Evolutionary conservation across 2,888 invertebrate genomes (phyloP), one percentile per base, ranked within the genome.

Genomic region (Villa cingulata): DNA sequence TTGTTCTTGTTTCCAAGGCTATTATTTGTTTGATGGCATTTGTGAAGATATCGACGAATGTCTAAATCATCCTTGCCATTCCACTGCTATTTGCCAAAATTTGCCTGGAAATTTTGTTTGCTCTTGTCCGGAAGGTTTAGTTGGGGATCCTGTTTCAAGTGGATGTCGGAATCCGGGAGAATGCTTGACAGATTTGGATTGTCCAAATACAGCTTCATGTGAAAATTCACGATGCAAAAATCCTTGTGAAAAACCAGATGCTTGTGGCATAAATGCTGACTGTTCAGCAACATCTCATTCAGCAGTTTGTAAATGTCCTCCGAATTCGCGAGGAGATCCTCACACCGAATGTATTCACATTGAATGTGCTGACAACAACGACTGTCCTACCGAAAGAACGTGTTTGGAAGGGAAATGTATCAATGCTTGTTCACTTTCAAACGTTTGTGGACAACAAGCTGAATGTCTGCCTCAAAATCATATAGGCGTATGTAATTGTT

Each of bases 11-110:
- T 74, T 80, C 57, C 68, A 76, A 45, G 91, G 91, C 36, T 91
- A 81, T 61, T 72, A 78, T 48, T 68, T 86, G 40, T 60, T 68
- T 29, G 77, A 77, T 43, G 80, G 78, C 46, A 72, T 74, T 46
- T 91, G 91, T 60, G 74, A 78, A 56, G 90, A 91, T 66, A 71
- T 87, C 42, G 77, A 92, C 58, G 91, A 91, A 70, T 92, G 92
- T 58, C 56, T 72, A 19, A 70, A 73, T 15, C 79, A 79, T 55
- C 89, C 90, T 38, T 92, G 91, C 58, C 87, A 89, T 57, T 62
- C 76, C 27, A 79, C 85, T 51, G 85, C 90, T 15, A 72, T 75
- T 50, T 90, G 91, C 59, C 73, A 81, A 55, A 91, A 91, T 59
- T 76, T 74, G 34, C 80, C 80, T 20, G 91, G 92, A 20, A 81